Evolutionary conservation across 2,797 vertebrate species (phyloP), one percentile per base, ranked within the genome.

Genomic region (Lemur catta): DNA sequence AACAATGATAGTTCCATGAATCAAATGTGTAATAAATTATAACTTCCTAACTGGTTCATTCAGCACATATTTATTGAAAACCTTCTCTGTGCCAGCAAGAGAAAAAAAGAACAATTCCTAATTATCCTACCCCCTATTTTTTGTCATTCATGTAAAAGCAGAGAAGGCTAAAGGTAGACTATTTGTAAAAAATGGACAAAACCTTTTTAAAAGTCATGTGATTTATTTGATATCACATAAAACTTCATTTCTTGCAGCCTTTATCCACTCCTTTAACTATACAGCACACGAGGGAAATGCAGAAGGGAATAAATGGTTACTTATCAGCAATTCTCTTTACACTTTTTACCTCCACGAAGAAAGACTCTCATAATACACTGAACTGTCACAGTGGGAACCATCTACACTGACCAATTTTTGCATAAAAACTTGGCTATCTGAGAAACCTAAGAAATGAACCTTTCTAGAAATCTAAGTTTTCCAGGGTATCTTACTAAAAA

Each of bases 381-480:
- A 82, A 63, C 15, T 18, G 2, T 20, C 87, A 80, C 80, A 74
- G 76, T 59, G 22, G 35, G 38, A 78, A 28, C 28, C 7, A 50
- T 30, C 78, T n/a, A 15, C 2, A 61, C 41, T 28, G 72, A 92
- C 8, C 78, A 46, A 63, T 13, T 78, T 76, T 59, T 85, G 20
- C 92, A 67, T 86, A 65, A 91, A 95, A 93, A 75, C 6, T n/a
- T 59, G 79, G n/a, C 35, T 55, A 35, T 30, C 59, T 30, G 48
- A 82, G 67, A 96, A 95, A 57, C 28, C 46, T 78, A 20, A 81
- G 48, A 92, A 92, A 93, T 12, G 43, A 96, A n/a, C 11, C 28
- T 76, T n/a, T 78, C n/a, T 78, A 80, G 95, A 71, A 46, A 76
- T 38, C 30, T 15, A 72, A 0, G 18, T 63, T 91, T 59, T 92